Base-by-base conservation (phyloP, 2,888 invertebrate genomes). In the Neria commutata region DNA sequence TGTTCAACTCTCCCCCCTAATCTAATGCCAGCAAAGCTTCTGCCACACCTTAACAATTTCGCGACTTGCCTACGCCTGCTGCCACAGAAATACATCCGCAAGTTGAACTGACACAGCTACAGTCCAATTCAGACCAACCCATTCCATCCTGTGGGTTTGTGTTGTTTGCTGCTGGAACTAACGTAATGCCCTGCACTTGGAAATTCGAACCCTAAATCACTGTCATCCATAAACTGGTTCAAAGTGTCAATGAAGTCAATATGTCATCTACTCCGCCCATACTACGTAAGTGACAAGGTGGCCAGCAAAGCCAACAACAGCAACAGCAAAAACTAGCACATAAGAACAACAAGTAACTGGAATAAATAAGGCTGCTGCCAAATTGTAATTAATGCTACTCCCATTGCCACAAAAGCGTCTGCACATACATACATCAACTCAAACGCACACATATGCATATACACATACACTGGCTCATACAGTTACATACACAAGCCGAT, bases 321-420 rank as follows among this genome's bases (percentile, higher is more conserved):
- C 42, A 42, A 42, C 42, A 42, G 21, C 42, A 4, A n/a, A n/a
- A 42, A 42, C n/a, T n/a, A 5, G 24, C 24, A 14, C 14, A 11
- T 17, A 14, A 4, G 1, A 24, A 25, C 23, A 24, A 26, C 19
- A 33, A 17, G 11, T 3, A 25, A 14, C 4, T 4, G 19, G 14
- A 29, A 11, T 24, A 21, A 33, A 10, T 33, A 47, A n/a, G 33
- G 25, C 1, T 48, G 19, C 64, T 67, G 68, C 68, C 70, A 69
- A 69, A 67, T 67, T 68, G 73, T 73, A 75, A 75, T 72, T 73
- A 75, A 73, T 75, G 71, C 68, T 64, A 66, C 65, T 65, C 62
- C 63, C 55, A 57, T 56, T 63, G 48, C 56, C 60, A 56, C 60
- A 68, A 60, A 62, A 66, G 17, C 19, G 37, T 24, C n/a, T n/a